These are phyloP conservation scores for Genyomyrus donnyi DNA, from an alignment of 2,113 vertebrate genomes.

Conservation along the genomic window DNA sequence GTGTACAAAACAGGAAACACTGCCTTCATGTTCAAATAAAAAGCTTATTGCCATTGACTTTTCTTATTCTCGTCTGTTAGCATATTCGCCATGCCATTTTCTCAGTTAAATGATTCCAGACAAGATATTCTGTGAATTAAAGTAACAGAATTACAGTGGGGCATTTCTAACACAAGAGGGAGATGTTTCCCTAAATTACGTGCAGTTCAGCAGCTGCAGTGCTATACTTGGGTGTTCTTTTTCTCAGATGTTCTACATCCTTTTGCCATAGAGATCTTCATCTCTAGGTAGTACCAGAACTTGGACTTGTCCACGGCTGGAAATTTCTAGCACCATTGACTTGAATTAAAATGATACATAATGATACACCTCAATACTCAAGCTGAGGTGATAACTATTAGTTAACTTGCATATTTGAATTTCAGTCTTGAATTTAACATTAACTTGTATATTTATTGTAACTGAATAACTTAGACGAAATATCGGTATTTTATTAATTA, in stretches of 20 bases:
- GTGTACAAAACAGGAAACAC: constrained; percentile 57
- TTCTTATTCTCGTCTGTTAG: constrained; percentile 14
- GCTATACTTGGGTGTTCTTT: neutral
- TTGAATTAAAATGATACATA: neutral
- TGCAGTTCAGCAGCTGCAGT: neutral
- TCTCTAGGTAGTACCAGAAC: neutral
- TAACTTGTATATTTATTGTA: neutral
- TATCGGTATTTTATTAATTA: neutral
- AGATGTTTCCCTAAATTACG: neutral
- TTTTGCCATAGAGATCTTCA: neutral
- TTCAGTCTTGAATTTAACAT: neutral
- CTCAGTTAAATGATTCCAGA: constrained; percentile 10
- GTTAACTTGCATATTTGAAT: neutral
- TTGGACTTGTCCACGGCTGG: neutral
- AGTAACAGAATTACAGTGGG: neutral
- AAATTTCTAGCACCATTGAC: neutral
- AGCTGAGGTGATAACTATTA: neutral
- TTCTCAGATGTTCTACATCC: neutral
- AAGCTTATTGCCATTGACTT: constrained; percentile 66
- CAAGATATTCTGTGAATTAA: neutral
- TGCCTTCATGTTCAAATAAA: constrained; percentile 77
- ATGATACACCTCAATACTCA: neutral
- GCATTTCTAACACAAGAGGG: constrained; percentile 32
- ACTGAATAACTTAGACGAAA: neutral
- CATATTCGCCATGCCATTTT: neutral